A percentile compares a stretch with the other conserved stretches of the same genome.
These are phyloP conservation scores for Microcebus tavaratra DNA, from an alignment of 2,113 vertebrate species.

Conservation along the genomic window DNA sequence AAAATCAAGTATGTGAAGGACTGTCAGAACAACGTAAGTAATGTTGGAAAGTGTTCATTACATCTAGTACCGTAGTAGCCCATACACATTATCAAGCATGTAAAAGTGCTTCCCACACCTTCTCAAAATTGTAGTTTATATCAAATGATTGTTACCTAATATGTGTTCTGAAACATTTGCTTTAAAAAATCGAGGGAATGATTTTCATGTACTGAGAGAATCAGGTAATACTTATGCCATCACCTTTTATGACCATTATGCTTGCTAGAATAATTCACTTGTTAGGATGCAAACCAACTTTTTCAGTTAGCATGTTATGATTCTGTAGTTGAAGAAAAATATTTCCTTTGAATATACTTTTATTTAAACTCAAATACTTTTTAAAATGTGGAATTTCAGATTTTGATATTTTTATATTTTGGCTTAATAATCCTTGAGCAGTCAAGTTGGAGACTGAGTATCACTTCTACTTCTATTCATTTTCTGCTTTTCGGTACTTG, in stretches of 20 bases:
- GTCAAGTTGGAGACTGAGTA: background rate
- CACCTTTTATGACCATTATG: background rate
- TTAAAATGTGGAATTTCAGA: background rate
- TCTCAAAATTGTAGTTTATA: background rate
- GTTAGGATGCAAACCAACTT: background rate
- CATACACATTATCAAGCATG: background rate
- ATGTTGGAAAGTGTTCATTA: background rate
- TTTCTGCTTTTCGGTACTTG: background rate
- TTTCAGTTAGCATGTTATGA: background rate
- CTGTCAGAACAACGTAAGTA: background rate
- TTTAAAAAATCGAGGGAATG: background rate
- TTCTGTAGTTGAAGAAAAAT: background rate
- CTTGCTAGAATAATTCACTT: background rate
- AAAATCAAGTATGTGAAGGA: background rate
- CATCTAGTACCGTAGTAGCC: background rate
- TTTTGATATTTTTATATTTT: conserved; percentile 20
- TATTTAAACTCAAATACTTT: background rate
- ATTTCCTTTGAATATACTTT: background rate
- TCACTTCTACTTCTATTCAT: background rate
- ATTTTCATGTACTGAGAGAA: background rate
- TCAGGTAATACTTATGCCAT: background rate
- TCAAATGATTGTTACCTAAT: background rate
- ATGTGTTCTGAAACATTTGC: background rate
- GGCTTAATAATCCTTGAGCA: background rate
- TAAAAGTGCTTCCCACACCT: background rate